These are phyloP conservation scores for Yponomeuta evonymella DNA, from an alignment of 2,888 invertebrate genomes.

Conservation along the genomic window DNA sequence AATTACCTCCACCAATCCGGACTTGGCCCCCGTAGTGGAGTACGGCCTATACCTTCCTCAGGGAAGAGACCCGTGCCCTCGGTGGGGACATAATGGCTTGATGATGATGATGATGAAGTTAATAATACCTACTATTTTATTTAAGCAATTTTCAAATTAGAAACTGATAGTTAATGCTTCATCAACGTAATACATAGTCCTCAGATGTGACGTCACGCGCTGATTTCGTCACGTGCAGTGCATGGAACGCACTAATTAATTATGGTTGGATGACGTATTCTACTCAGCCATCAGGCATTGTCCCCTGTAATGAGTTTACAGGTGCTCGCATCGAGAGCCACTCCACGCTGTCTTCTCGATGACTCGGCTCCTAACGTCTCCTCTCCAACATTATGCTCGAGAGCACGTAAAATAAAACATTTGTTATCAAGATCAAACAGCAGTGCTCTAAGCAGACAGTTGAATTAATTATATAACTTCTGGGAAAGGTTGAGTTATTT, in stretches of 20 bases:
- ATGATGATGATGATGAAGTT: no score
- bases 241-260: background rate
- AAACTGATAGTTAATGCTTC: background rate
- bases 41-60: no score
- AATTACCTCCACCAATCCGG: no score
- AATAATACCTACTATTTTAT: no score
- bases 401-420: background rate
- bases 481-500: background rate
- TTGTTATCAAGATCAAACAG: background rate
- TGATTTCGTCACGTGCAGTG: background rate
- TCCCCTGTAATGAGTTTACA: conserved; percentile 9
- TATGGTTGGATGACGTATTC: conserved; percentile 4
- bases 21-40: no score
- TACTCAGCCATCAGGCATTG: background rate
- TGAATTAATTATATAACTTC: background rate
- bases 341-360: conserved; percentile 2
- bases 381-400: background rate
- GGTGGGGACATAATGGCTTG: no score
- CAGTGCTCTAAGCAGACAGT: background rate
- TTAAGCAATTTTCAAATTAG: no score
- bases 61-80: no score
- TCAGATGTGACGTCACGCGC: background rate
- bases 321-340: conserved; percentile 6
- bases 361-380: background rate
- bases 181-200: background rate